Evolutionary conservation across 37 sponge, comb jelly and placozoan species (phyloP).

Genomic region (Diacarnus erythraeanus): DNA sequence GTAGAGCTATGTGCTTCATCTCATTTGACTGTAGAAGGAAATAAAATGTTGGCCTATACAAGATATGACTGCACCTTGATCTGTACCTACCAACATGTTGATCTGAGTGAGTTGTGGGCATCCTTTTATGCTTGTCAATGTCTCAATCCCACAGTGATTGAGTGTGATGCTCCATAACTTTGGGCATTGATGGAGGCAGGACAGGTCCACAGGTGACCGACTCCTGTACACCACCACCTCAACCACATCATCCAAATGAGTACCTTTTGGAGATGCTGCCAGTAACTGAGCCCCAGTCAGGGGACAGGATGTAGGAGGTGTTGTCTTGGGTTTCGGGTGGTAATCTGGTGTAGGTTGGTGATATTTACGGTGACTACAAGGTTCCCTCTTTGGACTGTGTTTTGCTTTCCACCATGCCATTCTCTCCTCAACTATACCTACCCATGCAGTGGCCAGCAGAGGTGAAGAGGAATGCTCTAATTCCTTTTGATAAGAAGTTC

Average conservation of each 20-base stretch:
- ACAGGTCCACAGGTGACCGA: slow-evolving; percentile 11
- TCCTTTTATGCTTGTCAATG: neutral
- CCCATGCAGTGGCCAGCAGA: slow-evolving; percentile 26
- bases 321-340: neutral
- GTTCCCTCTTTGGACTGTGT: neutral
- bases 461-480: slow-evolving; percentile 35
- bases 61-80: neutral
- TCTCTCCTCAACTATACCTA: slow-evolving; percentile 35
- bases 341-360: neutral
- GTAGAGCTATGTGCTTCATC: slow-evolving; percentile 30
- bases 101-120: slow-evolving; percentile 24
- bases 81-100: slow-evolving; percentile 15
- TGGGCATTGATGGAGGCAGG: slow-evolving; percentile 29
- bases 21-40: slow-evolving; percentile 37
- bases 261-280: slow-evolving; percentile 29
- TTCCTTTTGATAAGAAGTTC: slow-evolving; percentile 3
- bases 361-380: neutral
- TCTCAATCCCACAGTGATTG: slow-evolving; percentile 17
- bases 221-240: slow-evolving; percentile 11
- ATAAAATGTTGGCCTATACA: neutral
- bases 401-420: slow-evolving; percentile 21
- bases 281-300: slow-evolving; percentile 30
- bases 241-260: slow-evolving; percentile 7
- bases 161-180: slow-evolving; percentile 1
- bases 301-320: neutral